Conservation (phyloP, 2,797 vertebrate species). For the Botia almorhae region DNA sequence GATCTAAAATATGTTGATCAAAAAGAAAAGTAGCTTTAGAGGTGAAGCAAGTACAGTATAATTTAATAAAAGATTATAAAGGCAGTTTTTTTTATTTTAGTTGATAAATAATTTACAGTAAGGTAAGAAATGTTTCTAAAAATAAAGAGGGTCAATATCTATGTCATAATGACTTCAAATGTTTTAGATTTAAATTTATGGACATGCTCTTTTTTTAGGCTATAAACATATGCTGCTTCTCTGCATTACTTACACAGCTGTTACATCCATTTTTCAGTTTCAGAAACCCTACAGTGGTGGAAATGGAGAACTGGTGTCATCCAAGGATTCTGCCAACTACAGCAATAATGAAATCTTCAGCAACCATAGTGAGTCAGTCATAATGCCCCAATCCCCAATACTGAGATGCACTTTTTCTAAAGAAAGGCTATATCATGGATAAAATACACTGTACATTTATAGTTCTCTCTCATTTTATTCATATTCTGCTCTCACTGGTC, state of each 20-base stretch:
- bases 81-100: neutral
- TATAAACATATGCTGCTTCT: neutral
- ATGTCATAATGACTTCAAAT: neutral
- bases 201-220: neutral
- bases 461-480: slow-evolving; percentile 20
- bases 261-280: slow-evolving; percentile 62
- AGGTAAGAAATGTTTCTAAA: neutral
- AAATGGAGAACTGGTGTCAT: slow-evolving; percentile 59
- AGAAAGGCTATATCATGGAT: slow-evolving; percentile 6
- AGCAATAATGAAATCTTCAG: slow-evolving; percentile 70
- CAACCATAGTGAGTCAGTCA: slow-evolving; percentile 70
- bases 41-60: neutral
- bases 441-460: slow-evolving; percentile 28
- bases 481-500: slow-evolving; percentile 1
- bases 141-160: neutral
- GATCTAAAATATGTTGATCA: neutral
- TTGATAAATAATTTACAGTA: neutral
- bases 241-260: slow-evolving; percentile 15
- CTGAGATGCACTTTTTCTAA: neutral
- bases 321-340: slow-evolving; percentile 69
- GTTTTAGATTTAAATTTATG: neutral
- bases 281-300: slow-evolving; percentile 64
- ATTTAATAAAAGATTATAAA: neutral
- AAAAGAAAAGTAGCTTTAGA: neutral
- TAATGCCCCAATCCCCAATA: neutral